Base-by-base conservation (phyloP, 2,888 invertebrate species). In the Dryadula phaetusa region DNA sequence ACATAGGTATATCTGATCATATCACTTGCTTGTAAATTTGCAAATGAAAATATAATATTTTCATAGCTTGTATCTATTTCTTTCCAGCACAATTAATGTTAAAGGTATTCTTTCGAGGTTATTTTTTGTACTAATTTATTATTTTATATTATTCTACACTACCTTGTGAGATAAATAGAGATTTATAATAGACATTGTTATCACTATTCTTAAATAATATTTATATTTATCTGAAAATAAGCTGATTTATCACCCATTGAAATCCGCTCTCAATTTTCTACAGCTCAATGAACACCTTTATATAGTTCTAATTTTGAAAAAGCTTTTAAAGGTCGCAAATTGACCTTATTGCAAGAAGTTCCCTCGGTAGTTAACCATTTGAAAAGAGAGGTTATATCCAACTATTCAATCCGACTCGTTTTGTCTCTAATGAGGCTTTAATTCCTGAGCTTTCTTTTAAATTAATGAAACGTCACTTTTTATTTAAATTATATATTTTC, bases 341-440 rank as follows among this genome's bases (percentile, higher is more conserved):
- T 56, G 56, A 56, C 40, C 56, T 56, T 56, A 56, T 56, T 56
- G 56, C 56, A 40, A 56, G 40, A 22, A 56, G 56, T 56, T 20
- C 63, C 56, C 37, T 40, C 42, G 54, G 46, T 20, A 34, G 42
- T 14, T 47, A 28, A 47, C 34, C 34, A n/a, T 54, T 62, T 54
- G 42, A 62, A 54, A 66, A 66, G 62, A 62, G 18, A 37, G 37
- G 40, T n/a, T 60, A 16, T 60, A 44, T 58, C 28, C 42, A 58
- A 40, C 58, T 58, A 64, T 64, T 54, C 58, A 58, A 53, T 67
- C 42, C 53, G 60, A 62, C 49, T 56, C 32, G 56, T 28, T 65
- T 66, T 62, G 53, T 54, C 65, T 65, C 62, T 62, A 68, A 62
- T 68, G 68, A 68, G 47, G 68, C 65, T 49, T 65, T 54, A 68